These are phyloP conservation scores for Sussaba pulchella DNA, from an alignment of 2,888 invertebrate species.

Conservation along the genomic window DNA sequence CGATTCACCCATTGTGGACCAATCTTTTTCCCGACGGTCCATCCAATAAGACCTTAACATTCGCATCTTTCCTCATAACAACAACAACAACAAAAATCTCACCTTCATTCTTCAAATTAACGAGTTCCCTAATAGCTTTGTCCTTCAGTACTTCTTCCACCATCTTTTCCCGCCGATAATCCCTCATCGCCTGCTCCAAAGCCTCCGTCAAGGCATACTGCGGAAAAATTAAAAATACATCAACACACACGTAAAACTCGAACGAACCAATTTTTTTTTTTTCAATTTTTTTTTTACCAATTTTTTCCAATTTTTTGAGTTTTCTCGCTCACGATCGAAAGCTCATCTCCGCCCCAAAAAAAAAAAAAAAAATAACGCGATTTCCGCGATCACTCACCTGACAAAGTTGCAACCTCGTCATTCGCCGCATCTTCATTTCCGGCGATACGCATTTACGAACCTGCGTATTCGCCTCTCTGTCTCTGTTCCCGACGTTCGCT, in stretches of 20 bases:
- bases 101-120: slow-evolving; percentile 57
- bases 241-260: slow-evolving; percentile 4
- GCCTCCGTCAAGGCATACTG: slow-evolving; percentile 85
- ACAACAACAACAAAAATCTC: background rate
- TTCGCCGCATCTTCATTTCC: slow-evolving; percentile 47
- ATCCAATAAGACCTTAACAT: too few species aligned
- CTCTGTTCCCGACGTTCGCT: slow-evolving; percentile 43
- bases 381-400: slow-evolving; percentile 68
- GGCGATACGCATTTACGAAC: slow-evolving; percentile 46
- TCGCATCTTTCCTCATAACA: too few species aligned
- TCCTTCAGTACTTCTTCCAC: slow-evolving; percentile 56
- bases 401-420: slow-evolving; percentile 74
- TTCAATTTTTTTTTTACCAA: too few species aligned
- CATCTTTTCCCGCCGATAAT: slow-evolving; percentile 85
- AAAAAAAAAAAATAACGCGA: slow-evolving; percentile 6
- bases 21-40: too few species aligned
- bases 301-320: too few species aligned
- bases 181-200: slow-evolving; percentile 83
- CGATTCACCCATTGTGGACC: too few species aligned
- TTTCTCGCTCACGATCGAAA: too few species aligned
- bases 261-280: slow-evolving; percentile 12
- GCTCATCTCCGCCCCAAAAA: too few species aligned
- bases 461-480: slow-evolving; percentile 4
- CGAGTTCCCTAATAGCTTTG: slow-evolving; percentile 51
- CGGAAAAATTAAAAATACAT: slow-evolving; percentile 40